Percentiles rank a stretch among this genome's conserved stretches.
Evolutionary conservation across 2,888 invertebrate species (phyloP).

Genomic region (Trichopoda pennipes): DNA sequence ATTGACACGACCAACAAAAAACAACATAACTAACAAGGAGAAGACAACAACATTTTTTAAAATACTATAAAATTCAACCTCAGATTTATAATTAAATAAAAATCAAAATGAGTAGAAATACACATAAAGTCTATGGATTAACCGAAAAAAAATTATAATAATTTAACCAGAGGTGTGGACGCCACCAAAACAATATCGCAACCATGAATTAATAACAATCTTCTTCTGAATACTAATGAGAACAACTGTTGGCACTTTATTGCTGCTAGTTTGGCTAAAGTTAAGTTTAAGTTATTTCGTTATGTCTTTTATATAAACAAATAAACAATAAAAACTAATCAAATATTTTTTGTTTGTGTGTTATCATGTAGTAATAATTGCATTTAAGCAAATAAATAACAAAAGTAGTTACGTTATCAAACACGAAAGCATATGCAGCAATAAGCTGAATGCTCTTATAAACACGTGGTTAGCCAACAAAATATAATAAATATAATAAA

Average conservation of each 20-base stretch:
- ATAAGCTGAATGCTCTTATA: constrained; percentile 1
- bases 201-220: constrained; percentile 46
- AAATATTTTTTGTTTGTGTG: constrained; percentile 19
- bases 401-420: not conserved
- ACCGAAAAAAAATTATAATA: constrained; percentile 5
- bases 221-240: constrained; percentile 50
- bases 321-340: constrained; percentile 39
- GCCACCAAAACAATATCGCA: constrained; percentile 21
- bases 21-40: not conserved
- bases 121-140: not conserved
- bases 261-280: constrained; percentile 18
- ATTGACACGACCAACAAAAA: not conserved
- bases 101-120: not conserved
- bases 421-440: constrained; percentile 10
- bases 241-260: constrained; percentile 37
- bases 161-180: constrained; percentile 18
- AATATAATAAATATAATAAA: not conserved
- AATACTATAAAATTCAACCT: constrained; percentile 16
- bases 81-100: constrained; percentile 19
- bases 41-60: constrained; percentile 12
- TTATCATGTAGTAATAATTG: constrained; percentile 49
- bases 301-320: constrained; percentile 44
- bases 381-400: constrained; percentile 20
- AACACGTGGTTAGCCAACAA: constrained; percentile 57
- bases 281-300: not conserved